Conservation (phyloP, 2,888 invertebrate genomes). For the Lasioglossum oenotherae region DNA sequence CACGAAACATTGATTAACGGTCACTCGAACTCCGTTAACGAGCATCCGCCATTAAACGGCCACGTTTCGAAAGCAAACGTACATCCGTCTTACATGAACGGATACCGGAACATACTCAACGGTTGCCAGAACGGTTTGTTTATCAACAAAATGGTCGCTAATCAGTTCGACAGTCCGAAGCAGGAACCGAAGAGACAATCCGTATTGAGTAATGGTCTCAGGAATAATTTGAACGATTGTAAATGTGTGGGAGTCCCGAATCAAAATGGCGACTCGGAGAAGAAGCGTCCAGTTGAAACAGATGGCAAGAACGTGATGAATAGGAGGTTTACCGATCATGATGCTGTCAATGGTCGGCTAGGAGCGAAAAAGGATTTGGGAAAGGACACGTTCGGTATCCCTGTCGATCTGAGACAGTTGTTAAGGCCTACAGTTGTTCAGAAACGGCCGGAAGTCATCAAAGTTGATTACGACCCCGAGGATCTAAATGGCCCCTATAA, state of each 20-base stretch:
- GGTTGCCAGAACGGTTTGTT: constrained; percentile 46
- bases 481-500: constrained; percentile 89
- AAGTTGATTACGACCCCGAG: constrained; percentile 84
- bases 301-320: constrained; percentile 43
- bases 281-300: constrained; percentile 39
- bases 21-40: constrained; percentile 20
- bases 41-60: constrained; percentile 15
- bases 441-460: constrained; percentile 67
- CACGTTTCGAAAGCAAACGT: constrained; percentile 21
- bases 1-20: constrained; percentile 36
- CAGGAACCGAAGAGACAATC: constrained; percentile 17
- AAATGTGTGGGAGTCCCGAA: constrained; percentile 27
- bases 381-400: constrained; percentile 64
- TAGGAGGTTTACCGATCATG: constrained; percentile 53
- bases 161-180: constrained; percentile 8
- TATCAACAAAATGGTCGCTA: constrained; percentile 41
- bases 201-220: constrained; percentile 18
- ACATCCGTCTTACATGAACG: constrained; percentile 13
- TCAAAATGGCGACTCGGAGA: constrained; percentile 36
- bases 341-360: constrained; percentile 60
- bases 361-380: constrained; percentile 45
- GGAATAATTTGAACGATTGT: constrained; percentile 1
- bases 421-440: constrained; percentile 74
- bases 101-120: constrained; percentile 19
- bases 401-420: constrained; percentile 75